Evolutionary conservation across 1,140 invertebrate species (phyloP).

Genomic region (Dinoponera quadriceps): DNA sequence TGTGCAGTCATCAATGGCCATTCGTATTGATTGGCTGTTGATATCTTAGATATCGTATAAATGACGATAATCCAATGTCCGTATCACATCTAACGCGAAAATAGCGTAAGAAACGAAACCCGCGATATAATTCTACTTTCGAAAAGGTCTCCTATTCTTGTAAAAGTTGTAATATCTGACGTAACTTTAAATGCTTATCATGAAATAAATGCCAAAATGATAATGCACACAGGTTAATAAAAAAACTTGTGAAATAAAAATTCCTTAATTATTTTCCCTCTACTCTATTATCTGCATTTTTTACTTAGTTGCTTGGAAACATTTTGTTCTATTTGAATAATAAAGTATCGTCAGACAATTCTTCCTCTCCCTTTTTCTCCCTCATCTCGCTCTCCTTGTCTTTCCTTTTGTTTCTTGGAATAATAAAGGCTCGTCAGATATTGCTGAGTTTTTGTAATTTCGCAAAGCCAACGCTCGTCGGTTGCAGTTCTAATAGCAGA

Average conservation of each 20-base stretch:
- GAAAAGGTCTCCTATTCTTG: neutral
- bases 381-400: neutral
- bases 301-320: neutral
- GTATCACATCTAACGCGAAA: neutral
- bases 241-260: too few species aligned
- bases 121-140: neutral
- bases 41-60: constrained; percentile 36
- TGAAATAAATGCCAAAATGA: neutral
- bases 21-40: too few species aligned
- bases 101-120: neutral
- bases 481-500: constrained; percentile 23
- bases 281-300: neutral
- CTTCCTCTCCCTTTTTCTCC: neutral
- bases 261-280: neutral
- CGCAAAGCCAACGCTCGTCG: constrained; percentile 3
- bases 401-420: constrained; percentile 10
- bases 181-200: neutral
- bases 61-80: neutral
- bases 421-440: constrained; percentile 29
- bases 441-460: constrained; percentile 28
- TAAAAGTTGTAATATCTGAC: neutral
- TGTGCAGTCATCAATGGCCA: constrained; percentile 37
- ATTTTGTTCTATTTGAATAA: neutral
- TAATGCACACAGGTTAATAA: neutral
- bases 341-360: neutral